Conservation (phyloP, 2,113 vertebrate genomes). For the Gulo gulo region DNA sequence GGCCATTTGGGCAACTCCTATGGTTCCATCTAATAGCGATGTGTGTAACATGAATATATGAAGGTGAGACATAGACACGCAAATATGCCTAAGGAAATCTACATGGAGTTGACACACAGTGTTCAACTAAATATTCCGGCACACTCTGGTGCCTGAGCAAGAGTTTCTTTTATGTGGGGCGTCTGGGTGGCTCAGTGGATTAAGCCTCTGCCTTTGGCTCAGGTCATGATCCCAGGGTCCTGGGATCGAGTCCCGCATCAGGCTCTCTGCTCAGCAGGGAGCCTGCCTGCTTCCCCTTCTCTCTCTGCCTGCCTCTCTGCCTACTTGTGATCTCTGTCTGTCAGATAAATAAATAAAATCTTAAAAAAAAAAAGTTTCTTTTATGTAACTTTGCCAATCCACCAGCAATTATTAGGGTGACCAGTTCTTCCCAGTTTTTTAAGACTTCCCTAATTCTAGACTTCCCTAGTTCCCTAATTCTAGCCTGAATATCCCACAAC, state of each 20-base stretch:
- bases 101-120: not conserved
- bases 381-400: not conserved
- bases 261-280: too few relatives aligned
- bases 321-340: too few relatives aligned
- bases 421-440: not conserved
- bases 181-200: too few relatives aligned
- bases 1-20: not conserved
- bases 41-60: not conserved
- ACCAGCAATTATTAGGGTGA: not conserved
- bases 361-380: not conserved
- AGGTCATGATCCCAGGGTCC: too few relatives aligned
- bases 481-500: not conserved
- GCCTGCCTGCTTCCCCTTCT: too few relatives aligned
- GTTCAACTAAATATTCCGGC: not conserved
- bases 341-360: too few relatives aligned
- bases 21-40: not conserved
- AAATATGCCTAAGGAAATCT: not conserved
- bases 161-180: not conserved
- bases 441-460: not conserved
- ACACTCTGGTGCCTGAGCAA: not conserved
- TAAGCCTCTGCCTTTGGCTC: too few relatives aligned
- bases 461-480: not conserved
- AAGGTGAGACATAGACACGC: not conserved
- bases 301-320: too few relatives aligned
- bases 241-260: fast-evolving